Evolutionary conservation across 2,113 vertebrate species (phyloP), one percentile per base, ranked within the genome.

Genomic region (Pachyramphus minor): DNA sequence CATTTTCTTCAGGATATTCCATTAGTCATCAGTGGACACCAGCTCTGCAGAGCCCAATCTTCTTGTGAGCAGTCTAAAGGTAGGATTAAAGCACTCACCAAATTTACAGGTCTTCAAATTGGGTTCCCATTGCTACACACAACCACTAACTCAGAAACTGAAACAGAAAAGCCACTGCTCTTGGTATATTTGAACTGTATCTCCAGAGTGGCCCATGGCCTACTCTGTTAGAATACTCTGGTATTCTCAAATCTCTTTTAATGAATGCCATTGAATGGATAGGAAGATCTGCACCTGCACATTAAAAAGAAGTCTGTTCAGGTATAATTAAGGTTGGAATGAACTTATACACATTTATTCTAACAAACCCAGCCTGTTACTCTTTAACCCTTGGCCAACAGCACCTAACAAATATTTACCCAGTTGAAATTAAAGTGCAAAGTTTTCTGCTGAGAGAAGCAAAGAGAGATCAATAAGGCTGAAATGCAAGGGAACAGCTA

Each of bases 301-400:
- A 91, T 85, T 27, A 45, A 93, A 81, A 60, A 94, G 41, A 56
- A 75, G 77, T 67, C 31, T 84, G 59, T 84, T 74, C 75, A 93
- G 69, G 73, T 44, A 90, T 58, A 91, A 62, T 71, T 59, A 84
- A 45, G n/a, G 56, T 44, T 90, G 59, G 44, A 77, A 85, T 63
- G 72, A 90, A 84, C 20, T 72, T 74, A n/a, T 55, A 90, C 11
- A 67, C 15, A 67, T 14, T 37, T 64, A 79, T 87, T 96, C 60
- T 82, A 95, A 75, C 14, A 95, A 93, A 92, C 7, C 7, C 15
- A 82, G 15, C 8, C 68, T 66, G 58, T 97, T 97, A 96, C 28
- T 87, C 77, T 97, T 97, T 97, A 98, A 98, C 96, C 76, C 75
- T 67, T 52, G 78, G 73, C 76, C 96, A 93, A 52, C n/a, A 42